These are phyloP conservation scores for Caiman crocodilus DNA, from an alignment of 2,797 vertebrate genomes.

Conservation along the genomic window DNA sequence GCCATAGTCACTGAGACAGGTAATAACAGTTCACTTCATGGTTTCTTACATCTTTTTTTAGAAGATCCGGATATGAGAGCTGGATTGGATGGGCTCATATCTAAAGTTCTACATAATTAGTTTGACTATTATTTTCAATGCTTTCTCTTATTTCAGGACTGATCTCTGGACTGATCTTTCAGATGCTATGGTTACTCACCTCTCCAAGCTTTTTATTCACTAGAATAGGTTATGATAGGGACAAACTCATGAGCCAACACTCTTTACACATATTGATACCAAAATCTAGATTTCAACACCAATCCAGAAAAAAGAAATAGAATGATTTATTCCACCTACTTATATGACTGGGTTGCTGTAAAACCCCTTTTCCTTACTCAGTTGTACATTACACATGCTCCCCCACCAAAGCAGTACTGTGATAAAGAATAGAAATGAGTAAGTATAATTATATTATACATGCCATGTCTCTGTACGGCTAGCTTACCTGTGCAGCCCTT, in stretches of 20 bases:
- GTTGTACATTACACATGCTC: background rate
- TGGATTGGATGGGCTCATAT: background rate
- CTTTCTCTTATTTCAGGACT: background rate
- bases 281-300: background rate
- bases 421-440: fast-evolving
- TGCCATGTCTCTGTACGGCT: fast-evolving
- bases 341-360: background rate
- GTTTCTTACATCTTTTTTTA: background rate
- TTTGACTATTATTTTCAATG: background rate
- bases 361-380: background rate
- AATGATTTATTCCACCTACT: background rate
- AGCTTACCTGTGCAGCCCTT: background rate
- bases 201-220: background rate
- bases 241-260: background rate
- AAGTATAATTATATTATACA: fast-evolving
- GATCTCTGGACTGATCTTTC: background rate
- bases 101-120: background rate
- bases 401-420: background rate
- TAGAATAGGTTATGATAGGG: background rate
- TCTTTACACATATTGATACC: background rate
- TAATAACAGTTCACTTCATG: background rate
- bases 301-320: background rate
- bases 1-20: too few relatives aligned
- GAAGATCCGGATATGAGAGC: background rate
- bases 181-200: background rate